Evolutionary conservation across 2,113 vertebrate species (phyloP).

Genomic region (Paradoxurus hermaphroditus): DNA sequence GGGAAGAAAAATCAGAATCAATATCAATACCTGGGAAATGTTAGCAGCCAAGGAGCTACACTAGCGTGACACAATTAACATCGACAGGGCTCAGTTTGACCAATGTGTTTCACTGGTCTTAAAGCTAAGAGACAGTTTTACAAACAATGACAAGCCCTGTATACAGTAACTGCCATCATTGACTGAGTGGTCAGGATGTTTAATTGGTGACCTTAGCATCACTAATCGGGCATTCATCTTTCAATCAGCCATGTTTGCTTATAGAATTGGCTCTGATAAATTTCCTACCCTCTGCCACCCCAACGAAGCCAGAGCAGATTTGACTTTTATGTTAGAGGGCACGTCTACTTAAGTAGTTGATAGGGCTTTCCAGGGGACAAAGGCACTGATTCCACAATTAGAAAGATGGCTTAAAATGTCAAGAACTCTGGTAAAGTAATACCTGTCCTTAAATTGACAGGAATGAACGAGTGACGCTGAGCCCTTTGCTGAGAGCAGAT

Average conservation of each 20-base stretch:
- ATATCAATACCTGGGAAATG: conserved; percentile 58
- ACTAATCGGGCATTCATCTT: conserved; percentile 43
- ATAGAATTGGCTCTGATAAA: not conserved
- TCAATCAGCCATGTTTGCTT: conserved; percentile 4
- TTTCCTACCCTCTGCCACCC: not conserved
- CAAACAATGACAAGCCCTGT: conserved; percentile 31
- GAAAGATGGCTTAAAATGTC: conserved; percentile 47
- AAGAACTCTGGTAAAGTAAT: conserved; percentile 47
- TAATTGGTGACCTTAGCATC: conserved; percentile 29
- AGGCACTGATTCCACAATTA: conserved; percentile 38
- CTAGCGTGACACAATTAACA: conserved; percentile 28
- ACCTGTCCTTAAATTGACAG: conserved; percentile 57
- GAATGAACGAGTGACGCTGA: conserved; percentile 26
- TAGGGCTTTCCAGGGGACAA: conserved; percentile 24
- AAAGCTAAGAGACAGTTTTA: conserved; percentile 50
- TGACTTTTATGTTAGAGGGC: not conserved
- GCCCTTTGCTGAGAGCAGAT: conserved; percentile 39
- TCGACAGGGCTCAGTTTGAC: conserved; percentile 47
- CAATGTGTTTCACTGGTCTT: conserved; percentile 37
- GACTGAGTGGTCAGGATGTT: not conserved
- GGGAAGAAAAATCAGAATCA: conserved; percentile 50
- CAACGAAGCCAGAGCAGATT: not conserved
- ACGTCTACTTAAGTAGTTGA: not conserved
- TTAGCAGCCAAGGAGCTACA: not conserved
- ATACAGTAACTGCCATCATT: not conserved